Base-by-base conservation (phyloP, 2,113 vertebrate genomes). In the Scomber japonicus region DNA sequence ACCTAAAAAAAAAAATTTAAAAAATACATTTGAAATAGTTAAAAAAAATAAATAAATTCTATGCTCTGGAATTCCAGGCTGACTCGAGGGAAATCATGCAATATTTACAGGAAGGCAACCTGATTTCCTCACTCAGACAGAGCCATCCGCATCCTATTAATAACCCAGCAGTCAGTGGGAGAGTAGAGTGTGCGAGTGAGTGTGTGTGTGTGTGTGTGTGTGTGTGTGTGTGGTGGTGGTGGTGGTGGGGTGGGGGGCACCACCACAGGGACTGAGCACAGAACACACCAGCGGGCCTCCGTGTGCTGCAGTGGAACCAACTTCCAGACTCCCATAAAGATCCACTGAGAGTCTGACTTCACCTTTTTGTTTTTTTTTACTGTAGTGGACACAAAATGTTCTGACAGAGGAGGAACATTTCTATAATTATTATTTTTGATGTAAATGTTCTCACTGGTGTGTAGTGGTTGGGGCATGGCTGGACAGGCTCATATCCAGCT, bases 51-150 rank as follows among this genome's bases (percentile, higher is more conserved):
- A 13, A 57, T 5, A 16, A 19, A 24, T 3, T 21, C 70, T 81
- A 71, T 62, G 54, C 81, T 65, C 71, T 69, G 80, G 63, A 55
- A 83, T 85, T 88, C 78, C 55, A 78, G 61, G 62, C 59, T 4
- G 46, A 75, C 85, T 89, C 69, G 1, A 66, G 89, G 89, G 91
- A 92, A 88, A 91, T 84, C 88, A 88, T 90, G 73, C 69, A 88
- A 91, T 89, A 92, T 94, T 93, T 93, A 95, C 85, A 77, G 84
- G 78, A 87, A 88, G 82, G 81, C 88, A 92, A 90, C 90, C 89
- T 80, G 90, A 84, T 93, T 93, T 93, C 84, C 78, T 89, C 84
- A 59, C 49, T 80, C 89, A 78, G 76, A 81, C 84, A 78, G 72
- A 72, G 53, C 70, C 61, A 60, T 77, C 78, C 75, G 48, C 60